These are phyloP conservation scores for Trachelus troglodyta DNA, from an alignment of 2,888 invertebrate genomes.

Conservation along the genomic window DNA sequence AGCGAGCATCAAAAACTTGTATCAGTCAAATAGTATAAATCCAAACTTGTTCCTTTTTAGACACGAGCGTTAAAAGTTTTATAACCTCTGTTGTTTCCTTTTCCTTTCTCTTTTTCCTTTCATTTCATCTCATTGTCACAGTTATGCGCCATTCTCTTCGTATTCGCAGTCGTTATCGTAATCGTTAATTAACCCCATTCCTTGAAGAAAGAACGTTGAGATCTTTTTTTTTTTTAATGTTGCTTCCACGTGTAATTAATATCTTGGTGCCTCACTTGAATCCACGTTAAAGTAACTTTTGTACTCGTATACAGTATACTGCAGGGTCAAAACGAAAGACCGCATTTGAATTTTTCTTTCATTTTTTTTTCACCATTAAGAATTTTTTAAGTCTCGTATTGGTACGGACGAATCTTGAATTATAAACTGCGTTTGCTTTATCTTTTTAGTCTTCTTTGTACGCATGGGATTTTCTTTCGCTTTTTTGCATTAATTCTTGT, in stretches of 20 bases:
- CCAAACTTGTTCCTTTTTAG: slow-evolving; percentile 10
- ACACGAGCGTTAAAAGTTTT: slow-evolving; percentile 4
- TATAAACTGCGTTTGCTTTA: background rate
- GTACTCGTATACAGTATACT: slow-evolving; percentile 19
- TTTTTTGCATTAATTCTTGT: background rate
- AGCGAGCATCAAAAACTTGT: slow-evolving; percentile 18
- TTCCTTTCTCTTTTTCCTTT: slow-evolving; percentile 14
- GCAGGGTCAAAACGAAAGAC: slow-evolving; percentile 22
- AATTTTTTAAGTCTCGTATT: too few species aligned
- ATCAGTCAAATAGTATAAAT: slow-evolving; percentile 24
- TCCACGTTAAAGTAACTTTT: slow-evolving; percentile 17
- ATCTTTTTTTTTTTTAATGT: background rate
- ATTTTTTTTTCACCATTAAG: background rate
- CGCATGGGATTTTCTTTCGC: background rate
- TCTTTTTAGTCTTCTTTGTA: background rate
- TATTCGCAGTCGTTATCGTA: background rate
- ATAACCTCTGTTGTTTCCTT: background rate
- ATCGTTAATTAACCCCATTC: background rate
- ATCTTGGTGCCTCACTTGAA: slow-evolving; percentile 2
- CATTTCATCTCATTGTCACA: background rate
- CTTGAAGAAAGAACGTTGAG: background rate
- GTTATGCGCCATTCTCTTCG: background rate
- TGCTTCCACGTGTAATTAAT: background rate
- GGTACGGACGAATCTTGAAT: background rate
- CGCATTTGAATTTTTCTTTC: slow-evolving; percentile 8